Base-by-base conservation (phyloP, 2,113 vertebrate species). In the Pollimyrus isidori region DNA sequence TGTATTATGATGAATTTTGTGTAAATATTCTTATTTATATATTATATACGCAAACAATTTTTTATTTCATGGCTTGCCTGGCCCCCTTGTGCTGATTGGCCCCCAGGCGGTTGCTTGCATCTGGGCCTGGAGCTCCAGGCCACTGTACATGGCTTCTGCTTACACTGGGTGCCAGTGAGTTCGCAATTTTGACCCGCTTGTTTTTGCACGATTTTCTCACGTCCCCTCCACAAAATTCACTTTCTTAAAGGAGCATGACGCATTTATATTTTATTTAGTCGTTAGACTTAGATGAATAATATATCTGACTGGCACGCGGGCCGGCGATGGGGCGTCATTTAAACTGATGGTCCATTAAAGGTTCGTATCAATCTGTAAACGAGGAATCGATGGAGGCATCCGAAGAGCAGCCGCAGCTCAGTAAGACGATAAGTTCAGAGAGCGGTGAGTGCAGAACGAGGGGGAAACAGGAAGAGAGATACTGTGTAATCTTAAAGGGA, bases 281-380 rank as follows among this genome's bases (percentile, higher is more conserved):
- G 15, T 80, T 80, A 80, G 73, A 80, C 30, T 19, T 21, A 26
- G 42, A 87, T 87, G 9, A 87, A 53, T 35, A 53, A 35, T 87
- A 52, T 35, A 53, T 53, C 49, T 4, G 86, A 87, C 30, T 35
- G 4, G 23, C 50, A 50, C 2, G 7, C 26, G 21, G 21, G 15
- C 49, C 7, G 30, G 49, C 17, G n/a, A 53, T 87, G 50, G 30
- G 49, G 86, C 86, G 30, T 35, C n/a, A 53, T 88, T 88, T 53
- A 30, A 53, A 15, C 46, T 80, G 26, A 52, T 76, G 62, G 69
- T 49, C 48, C 48, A 80, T 52, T 80, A 82, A 5, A 53, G 42
- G 45, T 76, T 80, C 48, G 49, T 69, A 69, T 88, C 11, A 88
- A 88, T 69, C 58, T 56, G n/a, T 89, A 50, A 89, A 82, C 42